These are phyloP conservation scores for Laothoe populi DNA, from an alignment of 2,888 invertebrate genomes.

Conservation along the genomic window DNA sequence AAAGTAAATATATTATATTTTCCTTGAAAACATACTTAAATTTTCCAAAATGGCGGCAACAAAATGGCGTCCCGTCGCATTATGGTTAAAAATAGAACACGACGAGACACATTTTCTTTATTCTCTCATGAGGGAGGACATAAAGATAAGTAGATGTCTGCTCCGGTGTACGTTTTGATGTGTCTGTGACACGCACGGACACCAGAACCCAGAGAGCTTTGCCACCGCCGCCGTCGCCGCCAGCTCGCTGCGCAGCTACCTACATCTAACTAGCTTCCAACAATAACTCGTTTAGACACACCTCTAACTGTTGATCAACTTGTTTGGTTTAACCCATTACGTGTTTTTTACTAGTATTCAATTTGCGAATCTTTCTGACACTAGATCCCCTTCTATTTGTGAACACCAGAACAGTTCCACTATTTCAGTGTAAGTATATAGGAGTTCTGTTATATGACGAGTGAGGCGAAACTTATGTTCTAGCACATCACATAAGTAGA, in stretches of 20 bases:
- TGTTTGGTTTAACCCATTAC: constrained; percentile 8
- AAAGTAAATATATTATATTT: neutral
- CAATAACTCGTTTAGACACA: constrained; percentile 15
- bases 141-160: constrained; percentile 23
- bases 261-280: neutral
- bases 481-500: constrained; percentile 9
- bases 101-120: constrained; percentile 23
- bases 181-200: constrained; percentile 22
- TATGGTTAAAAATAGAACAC: constrained; percentile 19
- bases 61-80: constrained; percentile 20
- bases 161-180: constrained; percentile 18
- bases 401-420: neutral
- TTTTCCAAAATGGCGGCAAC: constrained; percentile 21
- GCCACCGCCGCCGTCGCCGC: constrained; percentile 29
- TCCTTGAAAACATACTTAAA: neutral
- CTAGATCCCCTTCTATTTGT: neutral
- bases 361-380: neutral
- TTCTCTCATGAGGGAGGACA: constrained; percentile 23
- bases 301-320: constrained; percentile 16
- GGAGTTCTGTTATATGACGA: constrained; percentile 13
- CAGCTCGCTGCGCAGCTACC: constrained; percentile 2
- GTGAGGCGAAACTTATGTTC: constrained; percentile 8
- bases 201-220: constrained; percentile 3
- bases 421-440: constrained; percentile 6
- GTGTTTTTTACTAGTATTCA: neutral